phyloP scores from a whole-genome alignment of 1,140 invertebrate genomes.

The Heliconius hewitsoni region DNA sequence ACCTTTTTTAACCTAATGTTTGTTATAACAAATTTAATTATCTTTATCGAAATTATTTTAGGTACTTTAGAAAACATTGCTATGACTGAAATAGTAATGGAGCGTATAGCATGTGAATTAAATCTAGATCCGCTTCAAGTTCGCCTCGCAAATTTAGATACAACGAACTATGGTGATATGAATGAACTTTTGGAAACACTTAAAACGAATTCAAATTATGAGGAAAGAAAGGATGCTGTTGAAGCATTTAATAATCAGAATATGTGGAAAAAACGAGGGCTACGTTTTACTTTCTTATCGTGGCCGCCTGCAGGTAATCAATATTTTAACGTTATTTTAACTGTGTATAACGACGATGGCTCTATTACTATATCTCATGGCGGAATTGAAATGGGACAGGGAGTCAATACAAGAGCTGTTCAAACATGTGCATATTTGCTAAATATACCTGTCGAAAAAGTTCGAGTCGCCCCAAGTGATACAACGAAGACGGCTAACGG shows the following conservation, averaged over 20 bases:
- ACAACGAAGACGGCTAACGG: background rate
- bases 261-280: slow-evolving; percentile 89
- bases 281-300: slow-evolving; percentile 86
- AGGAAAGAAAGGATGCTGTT: slow-evolving; percentile 80
- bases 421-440: slow-evolving; percentile 88
- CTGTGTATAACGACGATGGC: slow-evolving; percentile 88
- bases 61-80: slow-evolving; percentile 85
- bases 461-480: slow-evolving; percentile 84
- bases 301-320: slow-evolving; percentile 81
- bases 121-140: slow-evolving; percentile 87
- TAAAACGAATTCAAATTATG: slow-evolving; percentile 83
- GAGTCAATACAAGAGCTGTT: slow-evolving; percentile 87
- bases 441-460: slow-evolving; percentile 85
- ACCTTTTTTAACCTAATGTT: too few relatives aligned
- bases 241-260: slow-evolving; percentile 85
- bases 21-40: too few relatives aligned
- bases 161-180: slow-evolving; percentile 61
- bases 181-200: slow-evolving; percentile 59
- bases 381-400: slow-evolving; percentile 92
- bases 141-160: slow-evolving; percentile 83
- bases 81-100: slow-evolving; percentile 90
- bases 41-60: slow-evolving; percentile 43
- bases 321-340: slow-evolving; percentile 83
- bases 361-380: slow-evolving; percentile 88
- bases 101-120: slow-evolving; percentile 87